Percentiles rank a stretch among this genome's conserved stretches.
phyloP scores from a whole-genome alignment of 2,888 invertebrate species.

The Copidosoma aretas region DNA sequence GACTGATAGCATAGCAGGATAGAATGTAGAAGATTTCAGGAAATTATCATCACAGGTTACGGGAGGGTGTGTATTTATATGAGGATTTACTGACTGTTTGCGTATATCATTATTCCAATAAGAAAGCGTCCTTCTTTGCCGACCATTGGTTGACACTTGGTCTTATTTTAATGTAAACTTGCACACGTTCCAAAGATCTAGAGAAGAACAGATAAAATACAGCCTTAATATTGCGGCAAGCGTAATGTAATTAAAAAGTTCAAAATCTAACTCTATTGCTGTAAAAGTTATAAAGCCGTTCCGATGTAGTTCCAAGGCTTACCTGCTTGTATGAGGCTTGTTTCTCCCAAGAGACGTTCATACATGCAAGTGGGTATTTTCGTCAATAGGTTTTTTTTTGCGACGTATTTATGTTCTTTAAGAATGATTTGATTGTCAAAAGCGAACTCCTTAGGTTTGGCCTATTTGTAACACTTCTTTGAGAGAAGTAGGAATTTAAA shows the following conservation, averaged over 20 bases:
- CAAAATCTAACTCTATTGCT: slow-evolving; percentile 19
- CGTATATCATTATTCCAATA: too few species aligned
- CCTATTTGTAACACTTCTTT: slow-evolving; percentile 19
- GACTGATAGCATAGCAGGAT: background rate
- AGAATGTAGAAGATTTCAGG: slow-evolving; percentile 13
- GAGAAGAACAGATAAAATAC: too few species aligned
- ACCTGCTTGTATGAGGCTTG: slow-evolving; percentile 58
- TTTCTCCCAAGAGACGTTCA: slow-evolving; percentile 47
- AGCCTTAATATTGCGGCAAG: background rate
- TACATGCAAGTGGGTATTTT: slow-evolving; percentile 56
- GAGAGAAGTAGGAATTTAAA: background rate
- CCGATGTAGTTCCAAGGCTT: slow-evolving; percentile 55
- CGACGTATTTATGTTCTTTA: slow-evolving; percentile 7
- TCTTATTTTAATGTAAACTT: too few species aligned
- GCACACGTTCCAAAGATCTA: too few species aligned
- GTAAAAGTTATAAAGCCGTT: slow-evolving; percentile 23
- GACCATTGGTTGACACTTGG: too few species aligned
- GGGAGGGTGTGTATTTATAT: background rate
- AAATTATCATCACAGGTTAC: background rate
- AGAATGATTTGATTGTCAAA: slow-evolving; percentile 16
- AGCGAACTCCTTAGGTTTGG: slow-evolving; percentile 21
- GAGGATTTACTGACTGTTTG: background rate
- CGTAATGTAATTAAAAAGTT: slow-evolving; percentile 29
- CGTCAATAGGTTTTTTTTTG: slow-evolving; percentile 30
- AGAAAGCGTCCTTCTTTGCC: too few species aligned